A percentile compares a stretch with the other conserved stretches of the same genome.
These are phyloP conservation scores for Muscicapa striata DNA, from an alignment of 2,797 vertebrate species.

Conservation along the genomic window DNA sequence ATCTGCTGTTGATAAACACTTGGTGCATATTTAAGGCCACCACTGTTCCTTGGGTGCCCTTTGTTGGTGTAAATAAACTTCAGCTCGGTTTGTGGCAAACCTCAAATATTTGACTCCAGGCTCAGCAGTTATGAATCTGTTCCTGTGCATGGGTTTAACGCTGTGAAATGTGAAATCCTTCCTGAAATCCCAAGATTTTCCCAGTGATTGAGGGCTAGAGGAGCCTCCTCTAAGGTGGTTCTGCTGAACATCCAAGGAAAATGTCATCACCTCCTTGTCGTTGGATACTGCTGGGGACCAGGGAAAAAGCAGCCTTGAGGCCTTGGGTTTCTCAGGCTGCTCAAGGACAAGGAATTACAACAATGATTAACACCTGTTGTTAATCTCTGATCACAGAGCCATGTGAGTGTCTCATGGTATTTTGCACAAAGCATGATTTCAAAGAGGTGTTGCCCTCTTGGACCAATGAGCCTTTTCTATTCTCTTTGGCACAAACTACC, in stretches of 20 bases:
- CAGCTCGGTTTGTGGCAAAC: constrained; percentile 63
- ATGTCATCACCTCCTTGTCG: neutral
- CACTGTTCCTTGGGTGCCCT: constrained; percentile 12
- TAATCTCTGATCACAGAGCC: no score
- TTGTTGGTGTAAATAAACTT: constrained; percentile 46
- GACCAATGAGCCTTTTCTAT: no score
- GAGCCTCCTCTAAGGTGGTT: neutral
- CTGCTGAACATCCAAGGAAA: neutral
- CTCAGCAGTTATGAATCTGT: neutral
- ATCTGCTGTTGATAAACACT: constrained; percentile 38
- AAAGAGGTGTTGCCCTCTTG: no score
- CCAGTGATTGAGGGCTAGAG: neutral
- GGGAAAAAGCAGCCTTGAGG: no score
- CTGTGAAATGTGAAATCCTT: neutral
- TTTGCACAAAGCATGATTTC: no score
- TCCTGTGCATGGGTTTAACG: neutral
- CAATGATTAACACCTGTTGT: no score
- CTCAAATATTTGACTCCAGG: constrained; percentile 54
- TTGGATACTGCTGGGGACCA: no score
- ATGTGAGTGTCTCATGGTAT: no score
- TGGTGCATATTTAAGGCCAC: constrained; percentile 15
- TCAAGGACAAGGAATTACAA: no score
- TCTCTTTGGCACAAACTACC: no score
- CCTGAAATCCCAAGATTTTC: neutral
- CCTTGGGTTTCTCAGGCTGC: no score